These are phyloP conservation scores for Drosophila orena DNA, from an alignment of 1,140 invertebrate genomes.

Conservation along the genomic window DNA sequence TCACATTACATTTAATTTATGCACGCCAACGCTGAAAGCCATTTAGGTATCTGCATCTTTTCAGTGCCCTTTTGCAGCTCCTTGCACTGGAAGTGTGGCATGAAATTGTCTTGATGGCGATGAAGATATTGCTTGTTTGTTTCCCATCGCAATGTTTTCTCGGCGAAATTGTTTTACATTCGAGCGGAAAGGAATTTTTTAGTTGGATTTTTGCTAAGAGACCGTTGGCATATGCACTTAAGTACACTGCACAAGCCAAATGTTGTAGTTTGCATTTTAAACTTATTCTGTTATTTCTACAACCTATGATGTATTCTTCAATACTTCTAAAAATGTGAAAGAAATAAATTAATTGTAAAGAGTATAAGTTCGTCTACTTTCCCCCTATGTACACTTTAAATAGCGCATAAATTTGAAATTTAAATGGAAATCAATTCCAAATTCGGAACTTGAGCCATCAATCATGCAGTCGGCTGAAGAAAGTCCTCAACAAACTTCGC, in stretches of 20 bases:
- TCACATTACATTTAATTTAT: conserved; percentile 85
- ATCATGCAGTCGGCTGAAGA: conserved; percentile 24
- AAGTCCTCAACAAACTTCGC: conserved; percentile 7
- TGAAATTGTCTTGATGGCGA: conserved; percentile 71
- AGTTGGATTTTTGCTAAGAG: background rate
- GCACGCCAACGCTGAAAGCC: conserved; percentile 60
- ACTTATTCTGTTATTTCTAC: no score
- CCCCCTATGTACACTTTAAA: no score
- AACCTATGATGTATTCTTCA: no score
- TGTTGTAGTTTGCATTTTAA: background rate
- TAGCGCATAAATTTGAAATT: background rate
- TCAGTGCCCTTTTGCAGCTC: conserved; percentile 25
- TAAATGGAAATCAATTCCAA: conserved; percentile 16
- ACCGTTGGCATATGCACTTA: no score
- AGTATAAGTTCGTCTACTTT: no score
- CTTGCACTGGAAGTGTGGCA: conserved; percentile 64
- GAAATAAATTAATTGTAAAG: background rate
- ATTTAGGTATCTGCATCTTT: conserved; percentile 23
- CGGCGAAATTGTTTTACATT: conserved; percentile 3
- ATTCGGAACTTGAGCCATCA: conserved; percentile 18
- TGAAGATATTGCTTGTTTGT: conserved; percentile 16
- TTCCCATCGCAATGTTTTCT: conserved; percentile 6
- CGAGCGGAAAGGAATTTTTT: background rate
- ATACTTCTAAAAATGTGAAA: no score
- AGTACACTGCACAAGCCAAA: no score